These are phyloP conservation scores for Steinernema scapterisci DNA, from an alignment of 2,888 invertebrate genomes.

Conservation along the genomic window DNA sequence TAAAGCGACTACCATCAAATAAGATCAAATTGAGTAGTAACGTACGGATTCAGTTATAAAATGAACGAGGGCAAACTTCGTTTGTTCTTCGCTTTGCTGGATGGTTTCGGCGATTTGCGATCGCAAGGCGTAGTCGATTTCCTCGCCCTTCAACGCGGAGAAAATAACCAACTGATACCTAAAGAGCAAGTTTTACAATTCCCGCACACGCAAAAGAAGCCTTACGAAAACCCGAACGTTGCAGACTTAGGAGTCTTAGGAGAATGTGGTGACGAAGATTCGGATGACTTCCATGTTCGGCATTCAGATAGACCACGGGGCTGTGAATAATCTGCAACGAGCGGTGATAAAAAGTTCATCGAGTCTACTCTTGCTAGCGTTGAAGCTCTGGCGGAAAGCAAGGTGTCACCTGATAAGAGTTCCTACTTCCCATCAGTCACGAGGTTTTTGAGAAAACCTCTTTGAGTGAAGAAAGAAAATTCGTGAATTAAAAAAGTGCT, in stretches of 20 bases:
- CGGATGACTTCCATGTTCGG: slow-evolving; percentile 13
- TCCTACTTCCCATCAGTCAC: no score
- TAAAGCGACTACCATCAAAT: neutral
- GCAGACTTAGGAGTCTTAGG: slow-evolving; percentile 12
- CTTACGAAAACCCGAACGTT: neutral
- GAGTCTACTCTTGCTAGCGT: neutral
- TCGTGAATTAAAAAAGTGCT: neutral
- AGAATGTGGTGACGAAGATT: slow-evolving; percentile 1
- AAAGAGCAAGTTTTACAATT: neutral
- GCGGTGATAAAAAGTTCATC: neutral
- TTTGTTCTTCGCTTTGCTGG: slow-evolving; percentile 8
- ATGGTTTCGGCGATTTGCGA: neutral
- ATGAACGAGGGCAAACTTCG: neutral
- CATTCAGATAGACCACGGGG: slow-evolving; percentile 27
- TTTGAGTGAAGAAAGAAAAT: neutral
- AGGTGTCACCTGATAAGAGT: neutral
- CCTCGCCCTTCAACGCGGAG: slow-evolving; percentile 10
- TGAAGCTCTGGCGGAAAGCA: neutral
- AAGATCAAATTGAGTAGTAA: neutral
- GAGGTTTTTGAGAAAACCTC: neutral
- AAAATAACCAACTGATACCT: slow-evolving; percentile 6
- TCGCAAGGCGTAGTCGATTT: slow-evolving; percentile 5
- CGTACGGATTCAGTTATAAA: slow-evolving; percentile 5
- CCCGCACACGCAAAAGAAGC: neutral
- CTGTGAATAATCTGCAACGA: neutral